phyloP scores from a whole-genome alignment of 2,888 invertebrate genomes.

The Punctoribates punctum region DNA sequence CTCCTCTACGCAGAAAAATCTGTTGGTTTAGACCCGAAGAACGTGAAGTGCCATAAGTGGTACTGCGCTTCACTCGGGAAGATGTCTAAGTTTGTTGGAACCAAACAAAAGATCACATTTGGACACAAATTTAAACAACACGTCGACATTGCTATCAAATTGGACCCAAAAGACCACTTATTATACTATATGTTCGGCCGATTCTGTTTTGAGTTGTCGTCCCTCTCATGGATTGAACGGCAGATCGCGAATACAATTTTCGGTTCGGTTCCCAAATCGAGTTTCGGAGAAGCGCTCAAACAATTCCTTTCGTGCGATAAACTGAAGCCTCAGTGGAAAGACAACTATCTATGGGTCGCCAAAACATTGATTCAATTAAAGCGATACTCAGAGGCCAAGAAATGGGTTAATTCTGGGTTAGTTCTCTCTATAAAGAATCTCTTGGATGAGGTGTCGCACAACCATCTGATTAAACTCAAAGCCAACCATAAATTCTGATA shows the following conservation, averaged over 20 bases:
- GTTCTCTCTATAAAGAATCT: neutral
- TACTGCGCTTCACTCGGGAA: constrained; percentile 50
- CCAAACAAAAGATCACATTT: constrained; percentile 64
- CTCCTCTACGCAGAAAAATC: neutral
- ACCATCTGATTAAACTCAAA: neutral
- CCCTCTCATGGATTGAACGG: constrained; percentile 63
- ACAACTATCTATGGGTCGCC: constrained; percentile 60
- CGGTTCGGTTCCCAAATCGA: constrained; percentile 62
- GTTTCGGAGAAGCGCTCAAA: constrained; percentile 60
- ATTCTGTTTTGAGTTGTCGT: constrained; percentile 63
- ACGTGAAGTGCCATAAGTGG: constrained; percentile 10
- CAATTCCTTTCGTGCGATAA: constrained; percentile 60
- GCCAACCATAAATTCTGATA: neutral
- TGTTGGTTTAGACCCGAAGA: neutral
- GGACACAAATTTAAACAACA: constrained; percentile 66
- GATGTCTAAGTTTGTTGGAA: constrained; percentile 53
- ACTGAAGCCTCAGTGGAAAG: constrained; percentile 59
- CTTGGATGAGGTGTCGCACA: constrained; percentile 28
- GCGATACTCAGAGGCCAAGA: constrained; percentile 23
- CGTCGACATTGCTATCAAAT: constrained; percentile 62
- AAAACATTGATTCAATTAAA: constrained; percentile 52
- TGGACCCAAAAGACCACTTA: constrained; percentile 62
- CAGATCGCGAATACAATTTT: constrained; percentile 64
- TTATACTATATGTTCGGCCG: constrained; percentile 67
- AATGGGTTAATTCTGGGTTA: constrained; percentile 33